Evolutionary conservation across 2,113 vertebrate genomes (phyloP).

Genomic region (Centrocercus urophasianus): DNA sequence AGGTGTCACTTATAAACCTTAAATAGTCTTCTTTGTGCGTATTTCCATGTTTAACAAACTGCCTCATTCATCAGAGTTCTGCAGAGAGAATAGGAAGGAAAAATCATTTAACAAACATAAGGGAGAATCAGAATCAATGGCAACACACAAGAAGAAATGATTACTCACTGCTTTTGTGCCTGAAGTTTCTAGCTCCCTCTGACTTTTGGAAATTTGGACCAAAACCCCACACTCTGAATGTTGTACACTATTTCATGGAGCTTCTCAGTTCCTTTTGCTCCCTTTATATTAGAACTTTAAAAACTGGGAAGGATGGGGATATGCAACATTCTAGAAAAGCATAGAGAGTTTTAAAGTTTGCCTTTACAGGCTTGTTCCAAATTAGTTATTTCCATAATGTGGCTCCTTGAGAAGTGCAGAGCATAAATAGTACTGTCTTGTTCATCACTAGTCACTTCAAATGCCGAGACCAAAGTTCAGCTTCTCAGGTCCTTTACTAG

Average conservation of each 20-base stretch:
- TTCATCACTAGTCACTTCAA: background rate
- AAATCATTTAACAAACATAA: slow-evolving; percentile 8
- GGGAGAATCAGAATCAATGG: background rate
- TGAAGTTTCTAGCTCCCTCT: background rate
- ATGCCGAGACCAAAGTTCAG: background rate
- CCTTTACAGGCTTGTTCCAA: background rate
- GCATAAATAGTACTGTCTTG: background rate
- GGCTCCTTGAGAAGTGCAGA: background rate
- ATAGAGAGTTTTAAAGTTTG: background rate
- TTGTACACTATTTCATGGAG: background rate
- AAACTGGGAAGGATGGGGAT: background rate
- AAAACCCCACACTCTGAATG: background rate
- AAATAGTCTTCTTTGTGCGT: background rate
- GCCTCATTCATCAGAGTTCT: background rate
- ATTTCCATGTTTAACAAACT: slow-evolving; percentile 15
- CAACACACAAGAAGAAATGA: background rate
- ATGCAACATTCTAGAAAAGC: background rate
- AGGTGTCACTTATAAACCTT: background rate
- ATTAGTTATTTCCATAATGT: background rate
- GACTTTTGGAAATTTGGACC: background rate
- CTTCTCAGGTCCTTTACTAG: background rate
- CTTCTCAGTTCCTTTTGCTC: background rate
- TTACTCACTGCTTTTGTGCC: background rate
- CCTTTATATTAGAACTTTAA: background rate
- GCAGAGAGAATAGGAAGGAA: background rate